Evolutionary conservation across 2,888 invertebrate species (phyloP).

Genomic region (Iselma pallidipennis): DNA sequence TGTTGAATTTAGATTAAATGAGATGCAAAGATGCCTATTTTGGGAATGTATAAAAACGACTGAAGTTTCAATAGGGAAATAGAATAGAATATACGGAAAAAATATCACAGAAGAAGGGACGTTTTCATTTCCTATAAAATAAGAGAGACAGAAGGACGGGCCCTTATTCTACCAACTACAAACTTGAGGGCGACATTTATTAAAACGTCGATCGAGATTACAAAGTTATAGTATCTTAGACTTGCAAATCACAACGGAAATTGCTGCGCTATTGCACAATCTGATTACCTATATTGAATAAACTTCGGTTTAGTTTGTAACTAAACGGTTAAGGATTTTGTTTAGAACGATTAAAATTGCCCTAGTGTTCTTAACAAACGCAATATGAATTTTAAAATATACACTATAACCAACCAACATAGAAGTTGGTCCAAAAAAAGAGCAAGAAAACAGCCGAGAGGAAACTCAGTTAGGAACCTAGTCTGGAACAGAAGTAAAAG

Average conservation of each 20-base stretch:
- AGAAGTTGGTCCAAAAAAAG: not conserved
- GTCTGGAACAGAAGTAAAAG: slow-evolving; percentile 21
- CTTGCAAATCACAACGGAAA: slow-evolving; percentile 29
- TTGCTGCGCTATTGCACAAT: slow-evolving; percentile 7
- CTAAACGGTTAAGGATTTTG: not conserved
- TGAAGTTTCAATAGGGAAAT: not conserved
- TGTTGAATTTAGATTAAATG: too few species aligned
- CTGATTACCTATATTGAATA: slow-evolving; percentile 11
- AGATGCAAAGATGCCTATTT: too few species aligned
- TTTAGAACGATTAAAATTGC: not conserved
- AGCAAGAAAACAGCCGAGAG: slow-evolving; percentile 8
- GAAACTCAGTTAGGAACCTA: slow-evolving; percentile 17
- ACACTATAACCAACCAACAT: not conserved
- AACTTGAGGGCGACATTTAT: slow-evolving; percentile 27
- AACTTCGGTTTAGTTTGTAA: not conserved
- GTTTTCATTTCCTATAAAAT: not conserved
- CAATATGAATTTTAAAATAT: not conserved
- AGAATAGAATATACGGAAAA: too few species aligned
- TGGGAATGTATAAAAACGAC: too few species aligned
- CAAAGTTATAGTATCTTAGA: slow-evolving; percentile 28
- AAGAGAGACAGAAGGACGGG: not conserved
- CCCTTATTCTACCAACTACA: not conserved
- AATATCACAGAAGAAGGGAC: not conserved
- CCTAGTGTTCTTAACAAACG: not conserved
- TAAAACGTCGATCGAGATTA: slow-evolving; percentile 30